Evolutionary conservation across 1,140 invertebrate genomes (phyloP), one percentile per base, ranked within the genome.

Genomic region (Drosophila persimilis): DNA sequence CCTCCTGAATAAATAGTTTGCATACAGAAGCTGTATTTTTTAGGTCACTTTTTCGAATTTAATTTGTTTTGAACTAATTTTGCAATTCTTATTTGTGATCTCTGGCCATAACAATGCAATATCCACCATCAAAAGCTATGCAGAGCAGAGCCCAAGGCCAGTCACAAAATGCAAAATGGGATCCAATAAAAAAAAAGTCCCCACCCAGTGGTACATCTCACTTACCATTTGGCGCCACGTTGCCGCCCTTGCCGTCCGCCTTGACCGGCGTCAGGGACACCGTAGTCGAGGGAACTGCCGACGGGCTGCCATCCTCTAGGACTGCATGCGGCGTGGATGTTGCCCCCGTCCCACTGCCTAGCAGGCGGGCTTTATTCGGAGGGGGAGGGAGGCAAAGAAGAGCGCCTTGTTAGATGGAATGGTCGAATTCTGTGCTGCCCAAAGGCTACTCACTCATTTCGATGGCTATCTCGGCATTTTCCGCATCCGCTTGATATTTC

Each of bases 391-490:
- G 8, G 31, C 2, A 3, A 3, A 7, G 7, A 35, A 24, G 4
- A 35, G 15, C 22, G 9, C n/a, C 26, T 35, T 7, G 51, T 54
- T 44, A 2, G 6, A 17, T 2, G 7, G 3, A 3, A 17, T 2
- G 7, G 3, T 46, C 45, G 15, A 29, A 11, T 43, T 22, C 1
- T 9, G 15, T 26, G 11, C 2, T 1, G 24, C 22, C 3, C 1
- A 1, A 1, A 1, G 0, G 47, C 2, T 35, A 0, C 80, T 76
- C 51, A 91, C 90, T 85, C 90, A 91, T 91, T 73, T 91, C 90
- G 26, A 91, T 85, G 55, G 90, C 77, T 47, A 91, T 91, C 35
- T 91, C 90, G 0, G 88, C 69, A 55, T 89, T 91, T 24, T 90
- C 89, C 50, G 70, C 60, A 70, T 90, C 90, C 6, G 81, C 81